Conservation (phyloP, 2,797 vertebrate species). For the Coilia nasus region DNA sequence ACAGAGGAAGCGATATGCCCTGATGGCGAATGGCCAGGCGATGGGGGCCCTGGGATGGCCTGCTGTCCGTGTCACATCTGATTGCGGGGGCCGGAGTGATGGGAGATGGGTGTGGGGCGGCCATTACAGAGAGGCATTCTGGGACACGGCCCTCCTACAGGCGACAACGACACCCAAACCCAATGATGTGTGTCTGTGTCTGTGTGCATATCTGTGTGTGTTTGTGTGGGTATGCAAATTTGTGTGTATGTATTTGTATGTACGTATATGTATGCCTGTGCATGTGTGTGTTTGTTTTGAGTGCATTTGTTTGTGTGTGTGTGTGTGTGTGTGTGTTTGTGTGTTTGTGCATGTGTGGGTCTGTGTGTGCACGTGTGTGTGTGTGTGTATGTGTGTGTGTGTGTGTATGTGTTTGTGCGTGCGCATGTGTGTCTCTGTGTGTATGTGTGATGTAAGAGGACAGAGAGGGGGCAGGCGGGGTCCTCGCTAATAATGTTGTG, state of each 20-base stretch:
- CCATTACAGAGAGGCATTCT: neutral
- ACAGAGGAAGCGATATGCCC: neutral
- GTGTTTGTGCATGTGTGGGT: no score
- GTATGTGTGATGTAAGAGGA: slow-evolving; percentile 2
- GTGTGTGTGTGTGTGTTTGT: no score
- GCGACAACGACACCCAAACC: neutral
- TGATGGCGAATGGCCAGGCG: neutral
- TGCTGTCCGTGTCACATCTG: neutral
- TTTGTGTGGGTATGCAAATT: no score
- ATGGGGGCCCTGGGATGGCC: neutral
- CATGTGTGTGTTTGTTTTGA: no score
- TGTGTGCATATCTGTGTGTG: neutral
- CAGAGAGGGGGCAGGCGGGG: slow-evolving; percentile 5
- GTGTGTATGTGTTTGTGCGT: no score
- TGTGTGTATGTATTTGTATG: no score
- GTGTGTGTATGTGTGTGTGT: no score
- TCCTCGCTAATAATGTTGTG: neutral
- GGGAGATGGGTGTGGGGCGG: neutral
- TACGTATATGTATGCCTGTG: no score
- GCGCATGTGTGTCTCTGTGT: neutral
- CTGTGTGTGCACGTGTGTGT: no score
- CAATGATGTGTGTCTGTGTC: neutral
- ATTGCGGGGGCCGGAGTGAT: neutral
- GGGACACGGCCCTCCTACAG: neutral
- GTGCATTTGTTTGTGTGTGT: no score